These are phyloP conservation scores for Ptychodera flava DNA, from an alignment of 35 echinoderm and acorn worm genomes.

Conservation along the genomic window DNA sequence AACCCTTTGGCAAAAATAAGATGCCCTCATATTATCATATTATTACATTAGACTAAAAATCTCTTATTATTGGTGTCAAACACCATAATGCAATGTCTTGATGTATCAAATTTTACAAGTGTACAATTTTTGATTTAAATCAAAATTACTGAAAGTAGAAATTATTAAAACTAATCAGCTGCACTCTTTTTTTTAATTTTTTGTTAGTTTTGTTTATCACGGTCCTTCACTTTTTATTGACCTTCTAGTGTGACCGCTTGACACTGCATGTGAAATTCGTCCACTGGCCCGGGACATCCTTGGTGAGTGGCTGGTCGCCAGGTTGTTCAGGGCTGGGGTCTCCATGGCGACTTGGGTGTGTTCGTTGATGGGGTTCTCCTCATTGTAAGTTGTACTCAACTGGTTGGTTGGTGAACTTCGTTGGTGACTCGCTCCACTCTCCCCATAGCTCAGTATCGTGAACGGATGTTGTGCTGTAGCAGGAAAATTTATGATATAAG, in stretches of 20 bases:
- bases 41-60: too few species aligned
- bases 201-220: too few species aligned
- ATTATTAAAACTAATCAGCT: too few species aligned
- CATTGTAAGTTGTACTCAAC: neutral
- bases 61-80: too few species aligned
- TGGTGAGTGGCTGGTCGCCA: neutral
- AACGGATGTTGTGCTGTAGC: neutral
- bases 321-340: neutral
- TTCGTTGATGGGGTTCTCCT: neutral
- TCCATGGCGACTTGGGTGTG: neutral
- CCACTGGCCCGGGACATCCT: neutral
- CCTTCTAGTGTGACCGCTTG: neutral
- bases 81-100: too few species aligned
- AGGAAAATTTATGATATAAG: too few species aligned
- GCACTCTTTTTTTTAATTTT: too few species aligned
- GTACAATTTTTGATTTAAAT: too few species aligned
- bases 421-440: neutral
- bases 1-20: too few species aligned
- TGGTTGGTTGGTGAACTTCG: neutral
- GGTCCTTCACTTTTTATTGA: neutral
- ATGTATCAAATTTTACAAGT: too few species aligned
- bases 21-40: too few species aligned
- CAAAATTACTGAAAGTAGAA: too few species aligned
- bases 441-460: neutral
- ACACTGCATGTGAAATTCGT: neutral